Evolutionary conservation across 1,140 invertebrate genomes (phyloP).

Genomic region (Trichonephila clavata): DNA sequence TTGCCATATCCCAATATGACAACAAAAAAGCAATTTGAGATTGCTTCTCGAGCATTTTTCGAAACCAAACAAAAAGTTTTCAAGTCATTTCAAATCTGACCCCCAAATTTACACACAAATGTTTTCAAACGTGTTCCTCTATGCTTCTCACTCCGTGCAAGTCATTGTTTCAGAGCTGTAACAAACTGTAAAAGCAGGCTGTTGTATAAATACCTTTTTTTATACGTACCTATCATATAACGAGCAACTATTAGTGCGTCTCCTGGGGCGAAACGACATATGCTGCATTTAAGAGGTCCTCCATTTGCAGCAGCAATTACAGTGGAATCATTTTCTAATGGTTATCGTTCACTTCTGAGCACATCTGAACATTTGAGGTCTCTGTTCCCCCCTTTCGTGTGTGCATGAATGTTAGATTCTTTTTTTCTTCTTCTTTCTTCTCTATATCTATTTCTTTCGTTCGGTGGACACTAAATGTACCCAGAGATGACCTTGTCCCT

Average conservation of each 20-base stretch:
- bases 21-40: too few relatives aligned
- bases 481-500: conserved; percentile 52
- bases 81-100: not conserved
- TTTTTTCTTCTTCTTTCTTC: conserved; percentile 7
- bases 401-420: conserved; percentile 9
- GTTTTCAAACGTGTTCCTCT: not conserved
- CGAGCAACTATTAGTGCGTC: conserved; percentile 62
- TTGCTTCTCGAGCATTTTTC: too few relatives aligned
- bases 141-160: not conserved
- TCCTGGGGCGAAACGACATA: conserved; percentile 71
- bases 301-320: conserved; percentile 70
- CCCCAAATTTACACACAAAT: not conserved
- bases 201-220: conserved; percentile 51
- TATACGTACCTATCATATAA: conserved; percentile 52
- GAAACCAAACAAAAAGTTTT: not conserved
- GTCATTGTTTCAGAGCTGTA: conserved; percentile 43
- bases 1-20: too few relatives aligned
- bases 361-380: conserved; percentile 53
- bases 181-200: conserved; percentile 46
- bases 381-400: not conserved
- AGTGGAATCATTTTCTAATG: conserved; percentile 71
- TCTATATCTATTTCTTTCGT: not conserved
- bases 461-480: conserved; percentile 52
- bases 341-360: conserved; percentile 74
- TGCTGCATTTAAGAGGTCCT: conserved; percentile 68